Percentiles rank a stretch among this genome's conserved stretches.
phyloP scores from a whole-genome alignment of 2,113 vertebrate genomes.

The Ammodytes dubius region DNA sequence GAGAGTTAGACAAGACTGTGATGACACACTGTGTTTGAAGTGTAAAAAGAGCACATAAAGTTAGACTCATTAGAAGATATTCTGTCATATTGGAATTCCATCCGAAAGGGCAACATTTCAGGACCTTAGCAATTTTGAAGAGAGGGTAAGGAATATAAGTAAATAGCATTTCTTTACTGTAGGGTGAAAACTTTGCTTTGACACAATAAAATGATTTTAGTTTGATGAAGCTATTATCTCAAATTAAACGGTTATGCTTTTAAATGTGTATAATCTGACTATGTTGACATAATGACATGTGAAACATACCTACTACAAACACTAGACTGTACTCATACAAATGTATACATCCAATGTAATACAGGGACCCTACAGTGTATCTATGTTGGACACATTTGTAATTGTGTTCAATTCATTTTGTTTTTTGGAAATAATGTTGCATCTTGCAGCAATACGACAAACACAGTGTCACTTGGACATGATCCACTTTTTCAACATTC shows the following conservation, averaged over 20 bases:
- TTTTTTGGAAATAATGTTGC: no score
- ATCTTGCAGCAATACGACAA: not conserved
- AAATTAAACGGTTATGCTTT: no score
- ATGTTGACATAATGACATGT: no score
- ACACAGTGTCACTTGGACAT: not conserved
- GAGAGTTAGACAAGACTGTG: not conserved
- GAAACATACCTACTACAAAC: not conserved
- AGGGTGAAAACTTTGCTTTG: not conserved
- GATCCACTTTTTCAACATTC: not conserved
- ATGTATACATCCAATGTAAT: not conserved
- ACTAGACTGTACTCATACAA: not conserved
- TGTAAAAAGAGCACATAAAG: slow-evolving; percentile 8
- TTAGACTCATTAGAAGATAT: slow-evolving; percentile 35
- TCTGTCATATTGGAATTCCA: slow-evolving; percentile 38
- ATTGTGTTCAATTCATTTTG: not conserved
- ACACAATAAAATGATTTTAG: not conserved
- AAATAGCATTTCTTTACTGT: not conserved
- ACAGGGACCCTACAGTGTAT: not conserved
- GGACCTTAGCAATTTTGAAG: not conserved
- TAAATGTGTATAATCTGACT: no score
- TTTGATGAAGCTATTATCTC: not conserved
- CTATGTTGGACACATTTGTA: not conserved
- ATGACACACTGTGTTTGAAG: slow-evolving; percentile 29
- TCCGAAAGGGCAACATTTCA: slow-evolving; percentile 11
- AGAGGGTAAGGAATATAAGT: not conserved